phyloP scores from a whole-genome alignment of 2,797 vertebrate species.

The Microctenopoma lineatum region DNA sequence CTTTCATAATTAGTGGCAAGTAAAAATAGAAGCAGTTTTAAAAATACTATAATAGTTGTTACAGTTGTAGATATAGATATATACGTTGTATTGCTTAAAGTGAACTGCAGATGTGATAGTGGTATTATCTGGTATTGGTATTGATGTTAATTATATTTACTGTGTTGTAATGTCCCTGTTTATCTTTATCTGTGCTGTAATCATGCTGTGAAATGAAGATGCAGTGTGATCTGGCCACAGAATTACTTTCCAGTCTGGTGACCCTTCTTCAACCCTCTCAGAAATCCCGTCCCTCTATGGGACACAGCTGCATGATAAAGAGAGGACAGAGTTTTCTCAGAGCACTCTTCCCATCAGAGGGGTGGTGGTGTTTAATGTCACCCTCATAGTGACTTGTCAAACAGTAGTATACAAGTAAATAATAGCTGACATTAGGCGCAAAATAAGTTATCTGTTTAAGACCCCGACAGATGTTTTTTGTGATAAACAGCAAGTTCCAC shows the following conservation, averaged over 20 bases:
- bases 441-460: constrained; percentile 24
- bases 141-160: no score
- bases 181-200: constrained; percentile 7
- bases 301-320: constrained; percentile 59
- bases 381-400: constrained; percentile 21
- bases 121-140: no score
- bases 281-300: constrained; percentile 27
- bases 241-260: constrained; percentile 47
- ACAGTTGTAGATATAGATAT: no score
- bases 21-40: neutral
- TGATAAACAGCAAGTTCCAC: constrained; percentile 30
- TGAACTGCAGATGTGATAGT: no score
- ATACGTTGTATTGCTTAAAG: no score
- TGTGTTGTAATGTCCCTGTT: neutral
- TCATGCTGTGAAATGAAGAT: neutral
- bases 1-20: neutral
- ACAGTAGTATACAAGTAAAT: constrained; percentile 30
- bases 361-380: constrained; percentile 38
- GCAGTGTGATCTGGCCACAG: neutral
- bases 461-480: constrained; percentile 49
- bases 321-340: constrained; percentile 48
- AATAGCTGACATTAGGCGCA: constrained; percentile 18
- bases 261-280: constrained; percentile 33
- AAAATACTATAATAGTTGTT: neutral
- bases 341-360: constrained; percentile 17